Evolutionary conservation across 2,888 invertebrate species (phyloP), one percentile per base, ranked within the genome.

Genomic region (Caenorhabditis plicata): DNA sequence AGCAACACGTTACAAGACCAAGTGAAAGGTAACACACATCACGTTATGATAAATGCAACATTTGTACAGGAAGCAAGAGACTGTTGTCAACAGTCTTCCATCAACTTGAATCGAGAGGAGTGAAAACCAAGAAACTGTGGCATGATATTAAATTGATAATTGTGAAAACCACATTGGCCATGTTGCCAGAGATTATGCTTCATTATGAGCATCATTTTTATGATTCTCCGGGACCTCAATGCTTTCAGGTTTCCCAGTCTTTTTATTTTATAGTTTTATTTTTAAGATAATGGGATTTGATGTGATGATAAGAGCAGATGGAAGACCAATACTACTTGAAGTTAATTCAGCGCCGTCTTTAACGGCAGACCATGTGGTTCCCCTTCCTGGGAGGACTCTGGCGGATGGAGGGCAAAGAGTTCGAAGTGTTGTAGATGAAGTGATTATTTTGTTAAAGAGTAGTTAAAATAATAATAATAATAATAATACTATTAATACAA

Each of bases 181-280:
- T 85, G 68, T 70, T 82, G 3, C 84, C 84, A 3, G 84, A 84
- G 52, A 62, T 84, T 48, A 83, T 83, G 75, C 80, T 84, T 32
- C 82, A 64, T 77, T 83, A 68, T 65, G 81, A 62, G 69, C 74
- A 74, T 60, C 72, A 70, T 50, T 80, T 79, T 44, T 43, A 50
- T 41, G 74, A 74, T 27, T 71, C 78, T 13, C 51, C 64, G 1
- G 82, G 81, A 15, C 82, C 83, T 0, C 77, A 80, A n/a, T 84
- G 84, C 68, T 84, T 84, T 73, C 84, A 84, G 80, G 84, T 84
- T n/a, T n/a, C n/a, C n/a, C n/a, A n/a, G n/a, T n/a, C n/a, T 4
- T 11, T 1, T 31, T 15, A 31, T 23, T 47, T 41, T 8, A 11
- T 46, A 23, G 8, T 36, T 7, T n/a, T n/a, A n/a, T n/a, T n/a